phyloP scores from a whole-genome alignment of 2,888 invertebrate genomes.

The Hybos culiciformis region DNA sequence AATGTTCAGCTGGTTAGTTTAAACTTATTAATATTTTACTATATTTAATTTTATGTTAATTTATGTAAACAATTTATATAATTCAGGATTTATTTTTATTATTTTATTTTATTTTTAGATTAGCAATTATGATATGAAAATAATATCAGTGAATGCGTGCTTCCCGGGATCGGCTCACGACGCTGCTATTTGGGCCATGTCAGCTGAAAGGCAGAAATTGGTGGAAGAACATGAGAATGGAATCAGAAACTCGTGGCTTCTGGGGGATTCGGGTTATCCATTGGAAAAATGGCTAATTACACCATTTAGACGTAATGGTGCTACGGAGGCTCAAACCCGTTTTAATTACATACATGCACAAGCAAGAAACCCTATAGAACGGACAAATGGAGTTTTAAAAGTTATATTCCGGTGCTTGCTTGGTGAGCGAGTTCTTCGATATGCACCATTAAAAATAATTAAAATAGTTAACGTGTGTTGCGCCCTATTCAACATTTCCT shows the following conservation, averaged over 20 bases:
- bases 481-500: neutral
- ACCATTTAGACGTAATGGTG: neutral
- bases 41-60: no score
- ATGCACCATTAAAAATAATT: slow-evolving; percentile 3
- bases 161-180: neutral
- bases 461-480: slow-evolving; percentile 7
- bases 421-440: neutral
- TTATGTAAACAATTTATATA: no score
- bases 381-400: neutral
- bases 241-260: neutral
- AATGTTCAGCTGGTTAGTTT: neutral
- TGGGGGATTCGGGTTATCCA: slow-evolving; percentile 5
- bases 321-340: neutral
- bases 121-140: no score
- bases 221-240: neutral
- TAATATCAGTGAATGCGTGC: neutral
- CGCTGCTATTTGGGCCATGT: neutral
- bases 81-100: no score
- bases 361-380: no score
- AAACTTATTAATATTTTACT: no score
- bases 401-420: neutral
- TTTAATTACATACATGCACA: neutral
- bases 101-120: no score
- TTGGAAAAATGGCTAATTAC: neutral
- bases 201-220: neutral